These are phyloP conservation scores for Ectropis crepuscularia DNA, from an alignment of 2,888 invertebrate genomes.

Conservation along the genomic window DNA sequence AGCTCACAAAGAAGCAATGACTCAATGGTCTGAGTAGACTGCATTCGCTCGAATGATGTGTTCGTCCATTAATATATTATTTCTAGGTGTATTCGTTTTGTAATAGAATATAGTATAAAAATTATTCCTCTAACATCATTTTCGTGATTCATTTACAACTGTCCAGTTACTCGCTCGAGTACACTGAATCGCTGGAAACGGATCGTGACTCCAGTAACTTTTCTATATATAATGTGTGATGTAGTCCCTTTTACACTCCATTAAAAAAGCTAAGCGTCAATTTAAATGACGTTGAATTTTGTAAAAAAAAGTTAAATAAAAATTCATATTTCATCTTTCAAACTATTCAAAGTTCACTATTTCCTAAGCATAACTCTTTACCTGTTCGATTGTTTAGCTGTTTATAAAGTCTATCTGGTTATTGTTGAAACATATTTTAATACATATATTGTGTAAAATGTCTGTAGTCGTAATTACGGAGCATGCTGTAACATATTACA, in stretches of 20 bases:
- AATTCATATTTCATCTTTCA: conserved; percentile 49
- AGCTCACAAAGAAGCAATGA: conserved; percentile 75
- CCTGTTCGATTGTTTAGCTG: conserved; percentile 68
- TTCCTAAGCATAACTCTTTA: conserved; percentile 60
- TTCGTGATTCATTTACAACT: conserved; percentile 31
- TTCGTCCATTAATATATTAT: conserved; percentile 81
- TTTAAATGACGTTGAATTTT: conserved; percentile 40
- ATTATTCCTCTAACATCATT: conserved; percentile 10
- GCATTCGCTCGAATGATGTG: conserved; percentile 83
- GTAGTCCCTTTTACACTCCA: conserved; percentile 22
- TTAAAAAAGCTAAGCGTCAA: conserved; percentile 32
- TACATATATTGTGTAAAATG: conserved; percentile 54
- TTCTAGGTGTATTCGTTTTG: conserved; percentile 71
- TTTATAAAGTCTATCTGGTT: conserved; percentile 81
- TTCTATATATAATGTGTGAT: conserved; percentile 23
- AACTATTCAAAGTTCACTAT: conserved; percentile 54
- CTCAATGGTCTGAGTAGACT: conserved; percentile 78
- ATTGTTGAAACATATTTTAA: conserved; percentile 77
- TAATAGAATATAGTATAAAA: conserved; percentile 35
- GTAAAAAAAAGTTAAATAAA: conserved; percentile 52
- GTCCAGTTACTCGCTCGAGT: conserved; percentile 22
- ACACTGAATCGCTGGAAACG: conserved; percentile 22
- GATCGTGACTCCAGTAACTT: conserved; percentile 18
- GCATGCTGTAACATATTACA: conserved; percentile 67
- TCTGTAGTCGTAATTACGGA: conserved; percentile 52